These are phyloP conservation scores for Brachionus calyciflorus DNA, from an alignment of 1,140 invertebrate species.

Conservation along the genomic window DNA sequence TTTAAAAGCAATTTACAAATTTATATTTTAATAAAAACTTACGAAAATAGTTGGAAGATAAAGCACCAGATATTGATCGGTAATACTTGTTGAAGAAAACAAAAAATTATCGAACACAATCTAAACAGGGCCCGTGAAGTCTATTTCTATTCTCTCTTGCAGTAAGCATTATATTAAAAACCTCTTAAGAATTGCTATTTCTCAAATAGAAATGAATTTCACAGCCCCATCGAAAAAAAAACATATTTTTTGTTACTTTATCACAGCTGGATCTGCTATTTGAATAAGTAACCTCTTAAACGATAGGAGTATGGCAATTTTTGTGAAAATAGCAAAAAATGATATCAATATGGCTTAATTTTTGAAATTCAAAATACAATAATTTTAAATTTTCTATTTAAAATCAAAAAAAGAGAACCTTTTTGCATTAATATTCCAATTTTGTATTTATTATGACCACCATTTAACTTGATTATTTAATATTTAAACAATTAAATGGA, in stretches of 20 bases:
- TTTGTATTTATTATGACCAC: constrained; percentile 8
- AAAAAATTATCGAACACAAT: not conserved
- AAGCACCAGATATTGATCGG: constrained; percentile 12
- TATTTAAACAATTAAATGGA: not conserved
- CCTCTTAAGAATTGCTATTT: too few relatives aligned
- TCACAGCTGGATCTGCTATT: not conserved
- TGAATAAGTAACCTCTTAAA: too few relatives aligned
- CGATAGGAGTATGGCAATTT: not conserved
- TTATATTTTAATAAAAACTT: too few relatives aligned
- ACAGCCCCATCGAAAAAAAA: too few relatives aligned
- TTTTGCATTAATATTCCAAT: constrained; percentile 43
- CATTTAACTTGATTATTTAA: constrained; percentile 1
- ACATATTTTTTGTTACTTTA: not conserved
- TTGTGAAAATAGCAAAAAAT: constrained; percentile 1
- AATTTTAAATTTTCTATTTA: too few relatives aligned
- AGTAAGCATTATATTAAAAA: too few relatives aligned
- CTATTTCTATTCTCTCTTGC: too few relatives aligned
- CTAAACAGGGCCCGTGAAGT: too few relatives aligned
- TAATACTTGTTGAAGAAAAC: not conserved
- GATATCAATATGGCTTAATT: constrained; percentile 24
- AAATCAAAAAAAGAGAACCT: not conserved
- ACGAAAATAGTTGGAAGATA: constrained; percentile 30
- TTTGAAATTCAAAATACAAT: too few relatives aligned
- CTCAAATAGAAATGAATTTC: too few relatives aligned
- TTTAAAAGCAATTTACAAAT: not conserved